These are phyloP conservation scores for Lottia gigantea DNA, from an alignment of 2,888 invertebrate genomes.

Conservation along the genomic window DNA sequence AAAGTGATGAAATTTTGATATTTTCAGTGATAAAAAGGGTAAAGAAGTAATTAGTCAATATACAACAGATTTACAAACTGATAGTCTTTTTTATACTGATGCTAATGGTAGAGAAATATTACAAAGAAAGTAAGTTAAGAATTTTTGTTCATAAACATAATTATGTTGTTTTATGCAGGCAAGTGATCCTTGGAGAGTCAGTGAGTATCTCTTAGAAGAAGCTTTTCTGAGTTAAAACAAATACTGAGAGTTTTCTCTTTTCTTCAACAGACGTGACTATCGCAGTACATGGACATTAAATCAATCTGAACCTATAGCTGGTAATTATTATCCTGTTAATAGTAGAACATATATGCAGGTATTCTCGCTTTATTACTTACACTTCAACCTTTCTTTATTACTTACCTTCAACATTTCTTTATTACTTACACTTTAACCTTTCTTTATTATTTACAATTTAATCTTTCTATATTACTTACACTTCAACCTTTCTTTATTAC, in stretches of 20 bases:
- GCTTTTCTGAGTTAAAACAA: not conserved
- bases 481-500: too few species aligned
- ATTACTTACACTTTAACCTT: too few species aligned
- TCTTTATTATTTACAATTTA: too few species aligned
- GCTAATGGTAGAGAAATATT: constrained; percentile 91
- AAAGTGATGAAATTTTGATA: not conserved
- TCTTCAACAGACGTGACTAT: constrained; percentile 48
- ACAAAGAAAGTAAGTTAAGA: constrained; percentile 71
- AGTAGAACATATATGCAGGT: constrained; percentile 75
- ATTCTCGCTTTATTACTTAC: not conserved
- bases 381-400: too few species aligned
- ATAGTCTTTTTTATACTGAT: constrained; percentile 83
- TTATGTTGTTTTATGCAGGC: too few species aligned
- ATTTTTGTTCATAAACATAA: not conserved
- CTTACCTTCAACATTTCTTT: too few species aligned
- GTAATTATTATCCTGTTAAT: constrained; percentile 93
- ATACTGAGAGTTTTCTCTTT: not conserved
- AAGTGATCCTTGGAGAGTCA: too few species aligned
- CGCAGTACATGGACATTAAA: constrained; percentile 80
- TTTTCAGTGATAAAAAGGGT: constrained; percentile 71
- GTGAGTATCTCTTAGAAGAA: not conserved
- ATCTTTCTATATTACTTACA: too few species aligned
- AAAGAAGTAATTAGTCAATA: constrained; percentile 87
- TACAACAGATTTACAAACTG: constrained; percentile 69
- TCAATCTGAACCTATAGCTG: constrained; percentile 69